A percentile compares a stretch with the other conserved stretches of the same genome.
These are phyloP conservation scores for Chloroclystis v-ata DNA, from an alignment of 2,888 invertebrate species.

Conservation along the genomic window DNA sequence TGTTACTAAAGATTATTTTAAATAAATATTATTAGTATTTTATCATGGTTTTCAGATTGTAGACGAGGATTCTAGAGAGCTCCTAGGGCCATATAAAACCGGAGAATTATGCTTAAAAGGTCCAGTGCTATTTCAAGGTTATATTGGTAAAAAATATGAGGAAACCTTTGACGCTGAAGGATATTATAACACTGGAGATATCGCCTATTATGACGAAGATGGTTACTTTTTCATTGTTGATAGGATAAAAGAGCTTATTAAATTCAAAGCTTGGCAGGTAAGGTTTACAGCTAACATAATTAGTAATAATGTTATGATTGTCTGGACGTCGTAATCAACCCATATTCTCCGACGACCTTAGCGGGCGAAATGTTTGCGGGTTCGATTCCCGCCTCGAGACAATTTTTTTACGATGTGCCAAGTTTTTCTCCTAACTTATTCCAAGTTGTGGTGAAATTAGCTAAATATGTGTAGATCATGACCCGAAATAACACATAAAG, in stretches of 20 bases:
- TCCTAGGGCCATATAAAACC: constrained; percentile 46
- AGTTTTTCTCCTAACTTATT: too few species aligned
- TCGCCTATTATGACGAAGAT: constrained; percentile 58
- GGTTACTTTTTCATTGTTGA: constrained; percentile 57
- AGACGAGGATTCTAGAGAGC: constrained; percentile 48
- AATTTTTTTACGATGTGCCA: too few species aligned
- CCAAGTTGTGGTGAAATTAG: too few species aligned
- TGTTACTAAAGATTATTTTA: too few species aligned
- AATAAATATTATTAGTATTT: too few species aligned
- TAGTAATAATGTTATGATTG: not conserved
- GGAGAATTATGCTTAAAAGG: constrained; percentile 60
- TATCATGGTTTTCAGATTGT: too few species aligned
- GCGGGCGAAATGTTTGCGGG: too few species aligned
- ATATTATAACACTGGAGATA: constrained; percentile 57
- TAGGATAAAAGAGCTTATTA: constrained; percentile 61
- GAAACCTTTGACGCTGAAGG: constrained; percentile 52
- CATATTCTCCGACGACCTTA: too few species aligned
- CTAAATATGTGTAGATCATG: too few species aligned
- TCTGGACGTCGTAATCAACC: too few species aligned
- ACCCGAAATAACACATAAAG: too few species aligned
- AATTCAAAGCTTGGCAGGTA: constrained; percentile 61
- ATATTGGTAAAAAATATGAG: constrained; percentile 44
- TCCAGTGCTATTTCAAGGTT: constrained; percentile 49
- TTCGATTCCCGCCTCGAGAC: too few species aligned
- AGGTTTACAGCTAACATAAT: not conserved